phyloP scores from a whole-genome alignment of 2,797 vertebrate genomes.

The Threskiornis aethiopicus region DNA sequence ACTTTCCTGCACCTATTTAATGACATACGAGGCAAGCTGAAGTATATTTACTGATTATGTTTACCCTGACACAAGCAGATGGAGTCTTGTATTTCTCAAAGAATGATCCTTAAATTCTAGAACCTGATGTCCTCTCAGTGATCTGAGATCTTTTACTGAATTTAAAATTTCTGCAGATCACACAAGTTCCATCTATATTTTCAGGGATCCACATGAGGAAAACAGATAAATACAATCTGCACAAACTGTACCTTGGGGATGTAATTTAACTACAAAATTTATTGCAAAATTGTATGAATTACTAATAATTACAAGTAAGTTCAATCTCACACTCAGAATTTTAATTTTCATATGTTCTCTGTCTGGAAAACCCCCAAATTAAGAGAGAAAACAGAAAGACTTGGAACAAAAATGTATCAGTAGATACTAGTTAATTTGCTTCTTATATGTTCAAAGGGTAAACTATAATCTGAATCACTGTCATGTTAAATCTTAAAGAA shows the following conservation, averaged over 20 bases:
- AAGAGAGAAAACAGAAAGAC: neutral
- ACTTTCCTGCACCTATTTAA: neutral
- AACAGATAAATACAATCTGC: neutral
- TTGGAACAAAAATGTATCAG: neutral
- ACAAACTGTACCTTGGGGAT: neutral
- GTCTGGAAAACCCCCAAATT: neutral
- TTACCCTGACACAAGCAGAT: neutral
- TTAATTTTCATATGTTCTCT: neutral
- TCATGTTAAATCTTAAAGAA: neutral
- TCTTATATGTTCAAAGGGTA: neutral
- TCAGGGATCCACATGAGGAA: neutral
- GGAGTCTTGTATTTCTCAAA: neutral
- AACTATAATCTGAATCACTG: neutral
- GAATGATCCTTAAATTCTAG: neutral
- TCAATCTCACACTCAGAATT: neutral
- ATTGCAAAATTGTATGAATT: neutral
- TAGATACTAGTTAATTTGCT: neutral
- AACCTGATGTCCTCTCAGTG: neutral
- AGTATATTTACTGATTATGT: neutral
- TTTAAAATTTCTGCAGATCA: neutral
- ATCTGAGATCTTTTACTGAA: neutral
- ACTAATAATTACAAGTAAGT: neutral
- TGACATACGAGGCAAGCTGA: neutral
- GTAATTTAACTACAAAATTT: neutral
- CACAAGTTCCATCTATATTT: neutral